Evolutionary conservation across 1,140 invertebrate genomes (phyloP), one percentile per base, ranked within the genome.

Genomic region (Drosophila subpulchrella): DNA sequence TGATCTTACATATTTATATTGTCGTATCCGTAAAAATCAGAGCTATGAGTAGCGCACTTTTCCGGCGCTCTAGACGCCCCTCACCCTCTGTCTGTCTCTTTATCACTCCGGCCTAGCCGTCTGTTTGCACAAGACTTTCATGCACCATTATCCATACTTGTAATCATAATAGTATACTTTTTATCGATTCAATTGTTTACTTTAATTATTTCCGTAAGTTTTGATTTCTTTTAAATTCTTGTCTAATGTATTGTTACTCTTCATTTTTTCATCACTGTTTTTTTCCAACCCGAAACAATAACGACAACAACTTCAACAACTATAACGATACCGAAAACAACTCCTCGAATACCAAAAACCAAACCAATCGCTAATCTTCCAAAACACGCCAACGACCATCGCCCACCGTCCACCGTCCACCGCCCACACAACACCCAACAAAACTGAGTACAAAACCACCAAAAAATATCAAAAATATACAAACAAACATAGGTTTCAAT

Each of bases 401-500:
- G 54, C 50, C 67, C 38, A 72, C 50, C 61, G 61, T 56, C 50
- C 59, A 63, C 60, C 36, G 60, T 56, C 50, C 59, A 63, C 60
- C 36, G 60, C 50, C 51, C 54, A 83, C 46, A 74, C 63, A 50
- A 76, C 41, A 55, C 72, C 47, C 48, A 71, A 72, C 68, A 41
- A 73, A 55, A 48, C 12, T 70, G 54, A 86, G 57, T 59, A 67
- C 44, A 71, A 74, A 82, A 77, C 61, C 39, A 55, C 53, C 20
- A 44, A 34, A 20, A 55, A 47, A 48, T 27, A 48, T 58, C 12
- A 48, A 71, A 36, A 34, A 48, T 47, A 36, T 61, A 53, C 47
- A 83, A 65, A 80, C 38, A 72, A 78, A 71, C 63, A 83, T 83
- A 85, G 83, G 92, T 93, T 91, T 91, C 93, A 93, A 93, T 94